Base-by-base conservation (phyloP, 2,797 vertebrate genomes). In the Bucorvus abyssinicus region DNA sequence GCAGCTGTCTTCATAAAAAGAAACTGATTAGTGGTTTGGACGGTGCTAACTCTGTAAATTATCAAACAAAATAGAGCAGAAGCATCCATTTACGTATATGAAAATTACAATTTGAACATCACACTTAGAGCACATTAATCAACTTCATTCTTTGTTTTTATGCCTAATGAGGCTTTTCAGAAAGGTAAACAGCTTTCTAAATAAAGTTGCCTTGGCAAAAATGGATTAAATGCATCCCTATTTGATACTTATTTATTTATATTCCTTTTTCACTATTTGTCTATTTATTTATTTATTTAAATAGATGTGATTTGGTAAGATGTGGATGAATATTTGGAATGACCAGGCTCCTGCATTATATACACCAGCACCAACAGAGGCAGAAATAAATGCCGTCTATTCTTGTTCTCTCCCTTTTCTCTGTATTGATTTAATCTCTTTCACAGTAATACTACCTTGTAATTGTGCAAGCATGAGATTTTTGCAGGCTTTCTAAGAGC, bases 1-100 rank as follows among this genome's bases (percentile, higher is more conserved):
- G 96, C 98, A 98, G 98, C 97, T 98, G 98, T 97, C 97, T 97
- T 97, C 96, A 97, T 97, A 98, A 98, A 98, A 97, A 97, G 97
- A 97, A 97, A 97, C 97, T 98, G 98, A 98, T 98, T 98, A 98
- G 98, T 97, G 97, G 98, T 98, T 98, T 98, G 98, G 98, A 97
- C 38, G 2, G 93, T 97, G 94, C 97, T 97, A 98, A 98, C 97
- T 98, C 97, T 97, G 96, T 98, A 98, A 98, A 98, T 98, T 98
- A 98, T 97, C 96, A 98, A 98, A 98, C 98, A 98, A 98, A 98
- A 98, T 98, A 96, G 22, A 9, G 89, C 97, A 97, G 97, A 98
- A 98, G 97, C 97, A 97, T 97, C 97, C 96, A 98, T 98, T 98
- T 98, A 97, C 21, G 95, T 97, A 97, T 98, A 97, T 97, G 97